phyloP scores from a whole-genome alignment of 2,888 invertebrate species.

The Dynastes grantii region DNA sequence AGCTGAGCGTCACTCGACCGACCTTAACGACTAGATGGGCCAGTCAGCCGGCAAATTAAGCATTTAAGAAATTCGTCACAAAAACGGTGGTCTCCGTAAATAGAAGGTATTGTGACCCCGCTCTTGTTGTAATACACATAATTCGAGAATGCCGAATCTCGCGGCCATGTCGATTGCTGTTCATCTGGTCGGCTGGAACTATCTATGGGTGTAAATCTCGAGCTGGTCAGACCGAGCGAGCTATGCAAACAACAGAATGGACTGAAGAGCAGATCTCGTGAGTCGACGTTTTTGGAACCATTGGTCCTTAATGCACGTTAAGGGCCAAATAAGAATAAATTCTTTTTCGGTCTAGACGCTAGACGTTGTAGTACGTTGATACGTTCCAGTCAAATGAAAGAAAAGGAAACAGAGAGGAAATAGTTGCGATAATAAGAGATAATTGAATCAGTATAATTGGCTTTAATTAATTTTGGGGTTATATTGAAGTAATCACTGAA shows the following conservation, averaged over 20 bases:
- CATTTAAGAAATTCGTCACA: conserved; percentile 35
- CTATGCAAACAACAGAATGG: conserved; percentile 58
- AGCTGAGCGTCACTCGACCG: neutral
- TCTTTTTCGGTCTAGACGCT: conserved; percentile 16
- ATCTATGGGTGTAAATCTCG: conserved; percentile 57
- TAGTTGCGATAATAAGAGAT: no score
- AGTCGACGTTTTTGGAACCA: conserved; percentile 59
- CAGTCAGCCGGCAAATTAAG: conserved; percentile 26
- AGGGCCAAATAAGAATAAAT: conserved; percentile 25
- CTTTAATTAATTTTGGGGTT: no score
- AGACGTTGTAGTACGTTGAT: no score
- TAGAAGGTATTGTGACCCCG: conserved; percentile 14
- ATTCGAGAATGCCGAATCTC: neutral
- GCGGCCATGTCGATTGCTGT: neutral
- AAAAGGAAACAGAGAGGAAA: no score
- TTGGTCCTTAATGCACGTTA: conserved; percentile 50
- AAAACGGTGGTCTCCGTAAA: conserved; percentile 22
- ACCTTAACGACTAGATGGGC: conserved; percentile 4
- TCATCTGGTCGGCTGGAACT: conserved; percentile 53
- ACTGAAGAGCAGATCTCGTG: conserved; percentile 53
- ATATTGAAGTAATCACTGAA: no score
- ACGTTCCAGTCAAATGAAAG: no score
- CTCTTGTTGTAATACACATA: conserved; percentile 10
- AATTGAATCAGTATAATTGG: no score
- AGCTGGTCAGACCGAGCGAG: conserved; percentile 54